Evolutionary conservation across 2,113 vertebrate species (phyloP), one percentile per base, ranked within the genome.

Genomic region (Macquaria australasica): DNA sequence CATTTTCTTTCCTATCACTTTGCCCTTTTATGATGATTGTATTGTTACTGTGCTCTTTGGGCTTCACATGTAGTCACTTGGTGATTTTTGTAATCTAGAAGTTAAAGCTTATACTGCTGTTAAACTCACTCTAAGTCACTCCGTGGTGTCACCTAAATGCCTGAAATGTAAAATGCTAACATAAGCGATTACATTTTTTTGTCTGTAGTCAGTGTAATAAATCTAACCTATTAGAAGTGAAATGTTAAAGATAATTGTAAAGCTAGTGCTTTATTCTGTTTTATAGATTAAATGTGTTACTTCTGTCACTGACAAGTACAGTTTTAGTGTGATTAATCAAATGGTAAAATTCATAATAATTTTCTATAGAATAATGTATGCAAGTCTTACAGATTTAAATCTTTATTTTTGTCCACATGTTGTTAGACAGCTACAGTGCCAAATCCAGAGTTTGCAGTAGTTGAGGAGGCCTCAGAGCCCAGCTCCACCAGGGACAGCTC

Each of bases 401-500:
- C 6, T 70, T 67, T 9, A 6, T 64, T 50, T 31, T 41, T 4
- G 5, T 82, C 28, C 12, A 6, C 5, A 8, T 73, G 6, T 64
- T 43, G 11, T 78, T 62, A 94, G 92, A 34, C 75, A 25, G 31
- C 69, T 11, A 1, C 58, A 21, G 82, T 69, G 25, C 83, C 80
- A 81, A 84, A 75, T 23, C 55, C 60, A 62, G 82, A 88, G 53
- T 59, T 73, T 76, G 66, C 79, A 62, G 79, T 34, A 3, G 60
- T 39, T 11, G 58, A 85, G 16, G 89, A 90, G 39, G 25, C 71
- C 37, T 81, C 89, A 51, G 86, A 86, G 69, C 16, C 51, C 66
- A 63, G 43, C 34, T 59, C 68, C 25, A 16, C 71, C 55, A 7
- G 23, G 56, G 45, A 85, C 66, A 20, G 41, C 37, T 31, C 81